Base-by-base conservation (phyloP, 1,140 invertebrate species). In the Lerema accius region DNA sequence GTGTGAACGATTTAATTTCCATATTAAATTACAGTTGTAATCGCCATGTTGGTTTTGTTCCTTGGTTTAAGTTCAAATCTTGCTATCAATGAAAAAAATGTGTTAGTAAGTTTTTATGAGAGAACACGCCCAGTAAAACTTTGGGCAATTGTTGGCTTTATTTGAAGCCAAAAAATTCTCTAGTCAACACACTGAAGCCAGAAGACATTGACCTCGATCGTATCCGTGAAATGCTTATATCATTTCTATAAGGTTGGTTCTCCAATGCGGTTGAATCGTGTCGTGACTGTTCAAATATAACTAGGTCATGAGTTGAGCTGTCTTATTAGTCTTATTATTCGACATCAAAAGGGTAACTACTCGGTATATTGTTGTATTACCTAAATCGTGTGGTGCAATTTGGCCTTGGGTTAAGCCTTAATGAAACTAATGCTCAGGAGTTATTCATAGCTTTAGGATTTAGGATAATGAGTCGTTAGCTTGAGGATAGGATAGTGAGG, bases 291-390 rank as follows among this genome's bases (percentile, higher is more conserved):
- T 32, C n/a, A 16, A 50, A 40, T 55, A 55, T 19, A 55, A 28
- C 13, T 55, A 6, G 51, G 51, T 55, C 51, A 55, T 43, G 50
- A 53, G 16, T 53, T 53, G 19, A 10, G 39, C 51, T 53, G 37
- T 53, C n/a, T 42, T 53, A 37, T 37, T 51, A 51, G 16, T 23
- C 19, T 23, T 23, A n/a, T n/a, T 23, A 32, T 32, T 17, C 37
- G 50, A 53, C 10, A 9, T 46, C 17, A 55, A 55, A 55, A 43
- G 17, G 51, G 17, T 42, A 42, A 19, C 17, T 11, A 23, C 37
- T 40, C 40, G 32, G 5, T 53, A 53, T 55, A 26, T 55, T 10
- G 6, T 55, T 42, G 1, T 42, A 55, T 32, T 32, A 32, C 28
- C 28, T 32, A 32, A 9, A 32, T 9, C 28, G 28, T 32, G 5